These are phyloP conservation scores for Haplotaxodon microlepis DNA, from an alignment of 2,113 vertebrate species.

Conservation along the genomic window DNA sequence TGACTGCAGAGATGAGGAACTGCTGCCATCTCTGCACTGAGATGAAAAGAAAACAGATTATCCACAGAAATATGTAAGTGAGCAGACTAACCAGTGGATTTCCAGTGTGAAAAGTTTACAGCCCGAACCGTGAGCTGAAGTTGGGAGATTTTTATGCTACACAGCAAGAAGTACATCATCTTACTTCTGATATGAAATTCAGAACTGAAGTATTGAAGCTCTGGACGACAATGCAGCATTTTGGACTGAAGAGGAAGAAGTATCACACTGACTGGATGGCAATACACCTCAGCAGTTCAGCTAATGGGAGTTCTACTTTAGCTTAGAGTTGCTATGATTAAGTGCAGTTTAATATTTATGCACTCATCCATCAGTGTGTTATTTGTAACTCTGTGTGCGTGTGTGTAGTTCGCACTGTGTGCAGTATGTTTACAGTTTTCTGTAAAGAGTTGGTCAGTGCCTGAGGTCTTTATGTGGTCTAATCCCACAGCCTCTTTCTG, in stretches of 20 bases:
- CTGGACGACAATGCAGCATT: accelerated
- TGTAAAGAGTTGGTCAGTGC: slow-evolving; percentile 14
- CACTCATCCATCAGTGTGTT: background rate
- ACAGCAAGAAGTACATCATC: background rate
- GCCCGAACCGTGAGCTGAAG: background rate
- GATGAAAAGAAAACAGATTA: background rate
- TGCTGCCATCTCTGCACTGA: background rate
- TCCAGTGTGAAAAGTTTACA: background rate
- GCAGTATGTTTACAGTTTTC: background rate
- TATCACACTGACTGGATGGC: background rate
- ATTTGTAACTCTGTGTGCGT: background rate
- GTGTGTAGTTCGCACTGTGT: background rate
- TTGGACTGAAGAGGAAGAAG: background rate
- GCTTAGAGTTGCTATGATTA: background rate
- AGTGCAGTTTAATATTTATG: background rate
- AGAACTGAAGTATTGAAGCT: background rate
- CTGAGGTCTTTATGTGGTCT: slow-evolving; percentile 73
- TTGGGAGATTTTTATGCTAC: background rate
- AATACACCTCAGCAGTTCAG: background rate
- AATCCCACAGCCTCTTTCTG: slow-evolving; percentile 81
- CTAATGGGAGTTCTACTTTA: background rate
- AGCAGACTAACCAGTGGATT: accelerated
- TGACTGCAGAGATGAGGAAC: background rate
- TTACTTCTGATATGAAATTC: background rate
- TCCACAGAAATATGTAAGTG: background rate